These are phyloP conservation scores for Phrynocephalus guinanensis DNA, from an alignment of 2,797 vertebrate genomes.

Conservation along the genomic window DNA sequence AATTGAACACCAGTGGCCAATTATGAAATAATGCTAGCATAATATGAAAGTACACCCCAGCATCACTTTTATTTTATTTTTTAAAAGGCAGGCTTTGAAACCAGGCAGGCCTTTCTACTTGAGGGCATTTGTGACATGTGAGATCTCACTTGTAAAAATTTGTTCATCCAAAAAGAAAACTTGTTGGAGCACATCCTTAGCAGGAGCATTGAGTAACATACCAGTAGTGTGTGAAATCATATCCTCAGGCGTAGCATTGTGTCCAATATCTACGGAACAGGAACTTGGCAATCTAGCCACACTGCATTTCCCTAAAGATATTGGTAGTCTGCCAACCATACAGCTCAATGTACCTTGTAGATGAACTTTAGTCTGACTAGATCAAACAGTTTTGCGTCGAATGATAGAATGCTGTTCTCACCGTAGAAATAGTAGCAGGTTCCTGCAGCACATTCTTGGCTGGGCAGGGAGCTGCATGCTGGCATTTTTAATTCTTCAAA, in stretches of 20 bases:
- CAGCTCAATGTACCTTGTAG: constrained; percentile 7
- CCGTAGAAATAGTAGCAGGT: constrained; percentile 6
- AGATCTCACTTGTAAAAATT: constrained; percentile 63
- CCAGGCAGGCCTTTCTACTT: constrained; percentile 49
- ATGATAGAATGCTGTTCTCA: constrained; percentile 11
- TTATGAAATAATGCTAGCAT: constrained; percentile 33
- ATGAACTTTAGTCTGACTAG: constrained; percentile 20
- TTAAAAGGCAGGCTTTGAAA: constrained; percentile 61
- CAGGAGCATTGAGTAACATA: constrained; percentile 47
- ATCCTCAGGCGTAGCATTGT: constrained; percentile 52
- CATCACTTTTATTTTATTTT: constrained; percentile 4
- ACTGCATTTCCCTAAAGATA: constrained; percentile 37
- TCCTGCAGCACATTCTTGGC: neutral
- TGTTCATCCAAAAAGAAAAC: constrained; percentile 62
- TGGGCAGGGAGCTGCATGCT: neutral
- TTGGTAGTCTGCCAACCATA: constrained; percentile 17
- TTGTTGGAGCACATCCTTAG: constrained; percentile 47
- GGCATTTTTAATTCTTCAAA: neutral
- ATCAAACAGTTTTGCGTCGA: neutral
- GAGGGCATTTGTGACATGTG: constrained; percentile 57
- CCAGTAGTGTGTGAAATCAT: constrained; percentile 56
- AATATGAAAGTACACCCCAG: constrained; percentile 51
- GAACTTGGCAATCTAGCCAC: constrained; percentile 32
- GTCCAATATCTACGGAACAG: constrained; percentile 36
- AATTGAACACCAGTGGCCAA: neutral